Base-by-base conservation (phyloP, 2,888 invertebrate species). In the Bombylius discolor region DNA sequence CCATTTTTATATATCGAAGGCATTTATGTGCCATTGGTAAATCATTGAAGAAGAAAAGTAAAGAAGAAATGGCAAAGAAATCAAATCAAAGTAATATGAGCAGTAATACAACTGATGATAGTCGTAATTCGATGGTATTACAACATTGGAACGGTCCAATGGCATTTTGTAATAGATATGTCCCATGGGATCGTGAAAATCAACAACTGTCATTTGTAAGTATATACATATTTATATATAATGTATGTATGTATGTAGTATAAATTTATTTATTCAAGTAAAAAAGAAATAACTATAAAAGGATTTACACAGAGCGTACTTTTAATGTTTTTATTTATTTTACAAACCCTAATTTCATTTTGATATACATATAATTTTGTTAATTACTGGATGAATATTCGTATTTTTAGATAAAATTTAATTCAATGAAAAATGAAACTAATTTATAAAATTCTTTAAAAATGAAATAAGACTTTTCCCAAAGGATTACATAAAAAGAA, bases 101-200 rank as follows among this genome's bases (percentile, higher is more conserved):
- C 61, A 67, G 66, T 59, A 68, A 67, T 56, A 63, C 67, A 53
- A 68, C 68, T 50, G 71, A 72, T 59, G 71, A 73, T 59, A 72
- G 72, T 58, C 70, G 68, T 52, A 73, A 73, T 59, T 73, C 74
- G 55, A 73, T 84, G 66, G 81, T 81, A 7, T 74, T 90, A 73
- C 87, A 87, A 70, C 81, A 87, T 67, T 90, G 90, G 90, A 80
- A 85, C 60, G 86, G 88, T 14, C 87, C 87, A 12, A 81, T 85
- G 61, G 87, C 88, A 9, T 83, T 84, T 68, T 85, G 82, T 66
- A 91, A 90, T 76, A 79, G 89, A 62, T 91, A 91, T 71, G 89
- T 90, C 65, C 82, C 86, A 31, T 90, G 89, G 87, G 86, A 83
- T 58, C 76, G 80, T 47, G 83, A 84, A 55, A 71, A 75, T 54